phyloP scores from a whole-genome alignment of 2,888 invertebrate species.

The Hofmannophila pseudospretella region DNA sequence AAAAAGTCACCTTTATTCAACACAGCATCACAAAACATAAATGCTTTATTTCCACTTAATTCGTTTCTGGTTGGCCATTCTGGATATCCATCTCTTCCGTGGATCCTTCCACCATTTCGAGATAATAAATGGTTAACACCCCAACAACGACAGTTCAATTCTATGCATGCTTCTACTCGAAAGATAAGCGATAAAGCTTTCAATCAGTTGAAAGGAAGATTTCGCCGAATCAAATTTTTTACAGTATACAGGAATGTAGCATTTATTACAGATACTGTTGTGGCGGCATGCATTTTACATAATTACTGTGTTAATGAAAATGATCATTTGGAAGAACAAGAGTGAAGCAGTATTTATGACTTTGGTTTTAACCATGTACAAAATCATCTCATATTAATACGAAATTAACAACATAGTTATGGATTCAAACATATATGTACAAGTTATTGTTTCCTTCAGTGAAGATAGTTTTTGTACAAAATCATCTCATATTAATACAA shows the following conservation, averaged over 20 bases:
- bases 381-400: too few relatives aligned
- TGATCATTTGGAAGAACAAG: conserved; percentile 34
- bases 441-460: too few relatives aligned
- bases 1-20: conserved; percentile 48
- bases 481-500: too few relatives aligned
- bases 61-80: conserved; percentile 52
- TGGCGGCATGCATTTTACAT: conserved; percentile 54
- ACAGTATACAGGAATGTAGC: conserved; percentile 49
- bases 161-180: conserved; percentile 38
- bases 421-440: too few relatives aligned
- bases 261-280: conserved; percentile 52
- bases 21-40: conserved; percentile 39
- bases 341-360: too few relatives aligned
- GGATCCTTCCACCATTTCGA: conserved; percentile 51
- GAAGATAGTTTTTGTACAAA: too few relatives aligned
- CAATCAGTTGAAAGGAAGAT: conserved; percentile 41
- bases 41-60: conserved; percentile 42
- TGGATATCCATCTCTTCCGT: conserved; percentile 46
- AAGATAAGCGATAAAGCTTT: conserved; percentile 51
- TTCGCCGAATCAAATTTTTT: conserved; percentile 45
- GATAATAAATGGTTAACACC: conserved; percentile 47
- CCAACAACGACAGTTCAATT: conserved; percentile 48
- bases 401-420: not conserved
- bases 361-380: too few relatives aligned
- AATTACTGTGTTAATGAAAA: conserved; percentile 52